These are phyloP conservation scores for Choristoneura fumiferana DNA, from an alignment of 1,140 invertebrate genomes.

Conservation along the genomic window DNA sequence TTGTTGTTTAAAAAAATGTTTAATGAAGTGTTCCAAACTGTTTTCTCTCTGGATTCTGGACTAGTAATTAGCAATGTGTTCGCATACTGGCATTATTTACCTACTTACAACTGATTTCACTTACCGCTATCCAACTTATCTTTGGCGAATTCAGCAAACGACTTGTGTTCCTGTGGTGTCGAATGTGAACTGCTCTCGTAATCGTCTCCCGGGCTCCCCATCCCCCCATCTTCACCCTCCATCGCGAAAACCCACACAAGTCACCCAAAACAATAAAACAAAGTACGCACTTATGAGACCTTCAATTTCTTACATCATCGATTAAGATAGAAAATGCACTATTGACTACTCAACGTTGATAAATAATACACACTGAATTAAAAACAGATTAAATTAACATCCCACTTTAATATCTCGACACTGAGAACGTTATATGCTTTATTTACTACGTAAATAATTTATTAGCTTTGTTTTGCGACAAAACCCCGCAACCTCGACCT, in stretches of 20 bases:
- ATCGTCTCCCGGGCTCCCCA: conserved; percentile 59
- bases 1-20: too few species aligned
- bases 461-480: conserved; percentile 27
- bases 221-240: conserved; percentile 55
- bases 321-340: conserved; percentile 46
- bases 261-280: conserved; percentile 31
- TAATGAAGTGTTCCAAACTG: too few species aligned
- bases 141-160: conserved; percentile 72
- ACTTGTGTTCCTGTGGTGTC: conserved; percentile 67
- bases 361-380: background rate
- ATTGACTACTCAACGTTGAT: conserved; percentile 20
- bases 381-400: background rate
- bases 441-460: conserved; percentile 33
- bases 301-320: conserved; percentile 74
- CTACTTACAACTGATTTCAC: conserved; percentile 6
- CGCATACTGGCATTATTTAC: too few species aligned
- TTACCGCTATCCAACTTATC: conserved; percentile 73
- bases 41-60: too few species aligned
- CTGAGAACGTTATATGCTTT: conserved; percentile 6
- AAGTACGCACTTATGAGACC: conserved; percentile 37
- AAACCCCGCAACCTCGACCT: conserved; percentile 25
- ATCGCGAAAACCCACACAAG: conserved; percentile 38
- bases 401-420: background rate
- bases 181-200: conserved; percentile 66
- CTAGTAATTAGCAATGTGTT: too few species aligned